A percentile compares a stretch with the other conserved stretches of the same genome.
These are phyloP conservation scores for Nipponia nippon DNA, from an alignment of 2,113 vertebrate genomes.

Conservation along the genomic window DNA sequence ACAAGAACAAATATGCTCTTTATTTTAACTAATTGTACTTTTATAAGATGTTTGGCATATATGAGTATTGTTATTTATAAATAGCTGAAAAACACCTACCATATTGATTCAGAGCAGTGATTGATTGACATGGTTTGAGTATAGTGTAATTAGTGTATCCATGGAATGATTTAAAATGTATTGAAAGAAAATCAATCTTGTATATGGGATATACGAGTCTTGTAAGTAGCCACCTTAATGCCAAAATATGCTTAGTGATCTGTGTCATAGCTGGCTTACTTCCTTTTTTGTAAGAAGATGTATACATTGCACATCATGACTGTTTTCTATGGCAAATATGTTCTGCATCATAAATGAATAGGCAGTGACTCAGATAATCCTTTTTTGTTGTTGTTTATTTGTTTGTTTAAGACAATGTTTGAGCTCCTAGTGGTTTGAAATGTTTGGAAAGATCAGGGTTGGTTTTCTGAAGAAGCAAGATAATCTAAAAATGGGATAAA, in stretches of 20 bases:
- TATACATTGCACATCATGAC: neutral
- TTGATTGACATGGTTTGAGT: neutral
- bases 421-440: neutral
- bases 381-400: neutral
- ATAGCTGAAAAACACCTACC: neutral
- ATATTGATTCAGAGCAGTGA: neutral
- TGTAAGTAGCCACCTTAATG: constrained; percentile 9
- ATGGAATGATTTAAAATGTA: constrained; percentile 24
- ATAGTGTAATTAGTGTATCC: constrained; percentile 36
- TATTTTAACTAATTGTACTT: constrained; percentile 38
- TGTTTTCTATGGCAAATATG: neutral
- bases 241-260: neutral
- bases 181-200: constrained; percentile 32
- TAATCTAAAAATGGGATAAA: neutral
- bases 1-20: neutral
- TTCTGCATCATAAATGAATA: neutral
- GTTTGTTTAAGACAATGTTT: neutral
- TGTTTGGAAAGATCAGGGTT: neutral
- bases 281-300: neutral
- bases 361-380: neutral
- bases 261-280: neutral
- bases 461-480: neutral
- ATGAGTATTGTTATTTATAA: constrained; percentile 20
- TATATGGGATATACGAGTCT: neutral
- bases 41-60: constrained; percentile 20